phyloP scores from a whole-genome alignment of 2,888 invertebrate species.

The Dioctria rufipes region DNA sequence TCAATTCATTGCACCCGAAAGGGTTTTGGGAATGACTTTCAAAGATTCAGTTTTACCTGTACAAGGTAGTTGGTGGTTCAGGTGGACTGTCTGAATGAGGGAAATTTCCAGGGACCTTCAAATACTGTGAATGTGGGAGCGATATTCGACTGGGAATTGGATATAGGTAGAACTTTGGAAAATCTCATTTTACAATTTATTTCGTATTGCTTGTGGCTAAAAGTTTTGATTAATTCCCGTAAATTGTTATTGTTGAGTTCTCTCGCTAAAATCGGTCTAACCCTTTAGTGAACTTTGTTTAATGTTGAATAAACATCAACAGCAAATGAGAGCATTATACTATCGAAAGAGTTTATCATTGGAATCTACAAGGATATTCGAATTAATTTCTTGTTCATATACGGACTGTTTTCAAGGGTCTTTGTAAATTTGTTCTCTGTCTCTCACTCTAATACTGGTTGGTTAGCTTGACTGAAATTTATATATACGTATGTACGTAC shows the following conservation, averaged over 20 bases:
- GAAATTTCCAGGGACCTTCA: too few relatives aligned
- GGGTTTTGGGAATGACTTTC: background rate
- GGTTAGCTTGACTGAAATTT: too few relatives aligned
- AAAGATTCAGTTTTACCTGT: slow-evolving; percentile 2
- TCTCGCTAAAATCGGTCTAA: background rate
- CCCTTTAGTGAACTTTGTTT: slow-evolving; percentile 18
- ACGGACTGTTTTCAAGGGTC: too few relatives aligned
- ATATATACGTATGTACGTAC: too few relatives aligned
- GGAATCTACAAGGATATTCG: too few relatives aligned
- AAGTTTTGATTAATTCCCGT: slow-evolving; percentile 31
- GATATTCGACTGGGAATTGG: background rate
- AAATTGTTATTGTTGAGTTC: slow-evolving; percentile 6
- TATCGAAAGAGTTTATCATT: too few relatives aligned
- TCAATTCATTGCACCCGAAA: background rate
- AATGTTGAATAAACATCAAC: slow-evolving; percentile 28
- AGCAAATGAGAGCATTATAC: background rate
- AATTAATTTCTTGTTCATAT: too few relatives aligned
- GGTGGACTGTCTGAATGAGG: background rate
- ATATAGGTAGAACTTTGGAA: slow-evolving; percentile 7
- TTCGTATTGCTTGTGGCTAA: slow-evolving; percentile 19
- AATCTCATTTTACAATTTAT: slow-evolving; percentile 23
- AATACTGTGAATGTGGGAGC: background rate
- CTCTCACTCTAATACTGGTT: too few relatives aligned
- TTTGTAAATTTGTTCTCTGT: too few relatives aligned
- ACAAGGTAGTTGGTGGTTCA: background rate